A percentile compares a stretch with the other conserved stretches of the same genome.
Conservation (phyloP, 2,797 vertebrate genomes). For the Tenualosa ilisha region DNA sequence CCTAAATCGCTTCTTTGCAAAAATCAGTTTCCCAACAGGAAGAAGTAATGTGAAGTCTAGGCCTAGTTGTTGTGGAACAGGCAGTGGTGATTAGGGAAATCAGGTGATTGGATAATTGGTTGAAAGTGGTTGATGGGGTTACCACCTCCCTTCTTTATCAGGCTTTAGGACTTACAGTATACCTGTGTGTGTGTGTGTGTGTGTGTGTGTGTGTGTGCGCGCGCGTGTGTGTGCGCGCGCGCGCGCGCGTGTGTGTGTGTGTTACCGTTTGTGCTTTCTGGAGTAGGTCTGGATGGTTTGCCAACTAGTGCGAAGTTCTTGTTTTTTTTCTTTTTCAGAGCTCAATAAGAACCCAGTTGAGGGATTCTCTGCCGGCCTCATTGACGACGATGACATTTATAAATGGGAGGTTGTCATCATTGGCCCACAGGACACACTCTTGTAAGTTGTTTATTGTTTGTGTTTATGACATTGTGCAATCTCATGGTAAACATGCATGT, state of each 20-base stretch:
- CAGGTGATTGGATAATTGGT: slow-evolving; percentile 2
- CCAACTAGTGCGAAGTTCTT: background rate
- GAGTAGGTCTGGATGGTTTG: background rate
- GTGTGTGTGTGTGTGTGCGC: too few species aligned
- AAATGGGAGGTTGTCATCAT: slow-evolving; percentile 84
- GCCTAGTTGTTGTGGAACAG: slow-evolving; percentile 30
- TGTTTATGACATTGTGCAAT: background rate
- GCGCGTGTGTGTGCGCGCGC: too few species aligned
- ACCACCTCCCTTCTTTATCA: slow-evolving; percentile 12
- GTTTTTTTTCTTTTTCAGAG: slow-evolving; percentile 60
- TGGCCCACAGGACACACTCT: slow-evolving; percentile 81
- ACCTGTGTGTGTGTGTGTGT: slow-evolving; percentile 17
- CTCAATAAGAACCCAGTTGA: slow-evolving; percentile 84
- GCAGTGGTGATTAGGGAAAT: slow-evolving; percentile 42
- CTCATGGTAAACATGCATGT: background rate
- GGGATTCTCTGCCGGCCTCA: slow-evolving; percentile 82
- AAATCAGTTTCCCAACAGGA: background rate
- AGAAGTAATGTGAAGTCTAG: background rate
- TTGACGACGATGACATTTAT: slow-evolving; percentile 81
- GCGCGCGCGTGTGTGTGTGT: too few species aligned
- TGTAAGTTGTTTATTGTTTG: slow-evolving; percentile 65
- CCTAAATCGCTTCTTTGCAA: background rate
- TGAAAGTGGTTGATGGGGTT: slow-evolving; percentile 15
- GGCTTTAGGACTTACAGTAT: background rate
- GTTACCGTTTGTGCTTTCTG: background rate